phyloP scores from a whole-genome alignment of 2,797 vertebrate genomes.

The Tiaroga cobitis region DNA sequence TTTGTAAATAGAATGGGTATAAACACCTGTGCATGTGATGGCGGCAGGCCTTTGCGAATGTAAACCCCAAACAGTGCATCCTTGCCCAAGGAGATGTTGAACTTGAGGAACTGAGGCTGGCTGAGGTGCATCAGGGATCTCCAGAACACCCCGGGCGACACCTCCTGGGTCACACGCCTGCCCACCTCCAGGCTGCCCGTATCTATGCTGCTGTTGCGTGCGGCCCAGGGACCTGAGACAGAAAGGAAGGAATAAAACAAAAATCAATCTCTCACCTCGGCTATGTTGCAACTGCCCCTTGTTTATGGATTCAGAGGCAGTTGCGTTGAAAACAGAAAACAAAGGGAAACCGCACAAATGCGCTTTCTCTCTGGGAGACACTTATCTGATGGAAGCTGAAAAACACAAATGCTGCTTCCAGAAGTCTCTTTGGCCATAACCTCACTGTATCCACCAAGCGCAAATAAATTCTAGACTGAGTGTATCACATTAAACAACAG shows the following conservation, averaged over 20 bases:
- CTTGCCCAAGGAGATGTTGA: constrained; percentile 89
- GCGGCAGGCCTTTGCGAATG: constrained; percentile 87
- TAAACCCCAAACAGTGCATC: constrained; percentile 90
- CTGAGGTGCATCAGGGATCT: constrained; percentile 85
- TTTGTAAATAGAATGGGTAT: neutral
- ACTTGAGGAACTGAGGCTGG: constrained; percentile 89
- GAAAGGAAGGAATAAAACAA: constrained; percentile 22
- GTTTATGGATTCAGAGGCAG: constrained; percentile 15
- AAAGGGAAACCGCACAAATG: constrained; percentile 15
- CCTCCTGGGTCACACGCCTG: constrained; percentile 90
- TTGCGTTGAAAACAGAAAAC: constrained; percentile 39
- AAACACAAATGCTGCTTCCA: constrained; percentile 20
- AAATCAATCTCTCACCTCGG: constrained; percentile 31
- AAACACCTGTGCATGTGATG: constrained; percentile 78
- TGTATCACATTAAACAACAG: constrained; percentile 1
- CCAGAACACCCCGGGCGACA: constrained; percentile 89
- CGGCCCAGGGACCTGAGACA: constrained; percentile 83
- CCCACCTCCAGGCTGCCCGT: constrained; percentile 92
- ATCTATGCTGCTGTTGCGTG: constrained; percentile 95
- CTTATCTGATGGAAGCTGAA: constrained; percentile 35
- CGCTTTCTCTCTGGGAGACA: constrained; percentile 19
- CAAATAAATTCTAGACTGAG: constrained; percentile 9
- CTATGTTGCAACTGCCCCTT: constrained; percentile 22
- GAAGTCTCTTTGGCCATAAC: constrained; percentile 2
- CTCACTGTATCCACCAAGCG: neutral